Evolutionary conservation across 2,113 vertebrate species (phyloP).

Genomic region (Atlantisia rogersi): DNA sequence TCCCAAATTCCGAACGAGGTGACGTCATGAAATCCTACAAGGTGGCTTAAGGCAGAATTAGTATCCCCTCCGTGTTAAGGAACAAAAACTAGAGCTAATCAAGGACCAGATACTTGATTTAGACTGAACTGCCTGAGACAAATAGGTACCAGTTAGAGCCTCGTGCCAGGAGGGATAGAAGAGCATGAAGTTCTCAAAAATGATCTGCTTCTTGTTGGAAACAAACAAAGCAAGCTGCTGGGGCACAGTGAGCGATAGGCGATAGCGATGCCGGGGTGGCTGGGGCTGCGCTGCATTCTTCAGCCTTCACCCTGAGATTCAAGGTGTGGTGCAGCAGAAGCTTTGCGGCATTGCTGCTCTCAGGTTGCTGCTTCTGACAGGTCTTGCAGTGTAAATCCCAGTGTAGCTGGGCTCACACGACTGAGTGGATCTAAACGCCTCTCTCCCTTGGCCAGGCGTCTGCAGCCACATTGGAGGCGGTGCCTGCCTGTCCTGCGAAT

Average conservation of each 20-base stretch:
- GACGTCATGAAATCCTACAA: neutral
- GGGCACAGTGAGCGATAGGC: neutral
- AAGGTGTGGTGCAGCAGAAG: neutral
- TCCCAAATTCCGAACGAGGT: neutral
- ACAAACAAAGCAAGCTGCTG: neutral
- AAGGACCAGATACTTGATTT: neutral
- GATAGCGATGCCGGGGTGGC: neutral
- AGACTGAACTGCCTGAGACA: neutral
- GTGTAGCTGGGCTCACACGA: fast-evolving
- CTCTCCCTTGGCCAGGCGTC: neutral
- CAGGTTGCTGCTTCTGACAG: neutral
- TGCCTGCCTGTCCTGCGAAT: no score
- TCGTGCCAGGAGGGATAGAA: neutral
- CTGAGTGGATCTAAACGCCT: no score
- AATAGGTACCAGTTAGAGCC: neutral
- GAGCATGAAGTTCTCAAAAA: neutral
- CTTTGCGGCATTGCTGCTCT: neutral
- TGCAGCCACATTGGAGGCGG: neutral
- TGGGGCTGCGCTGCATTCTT: neutral
- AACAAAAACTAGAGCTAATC: neutral
- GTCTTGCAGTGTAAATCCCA: neutral
- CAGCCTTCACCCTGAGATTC: neutral
- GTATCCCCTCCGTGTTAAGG: neutral
- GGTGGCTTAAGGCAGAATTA: neutral
- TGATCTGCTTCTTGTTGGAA: neutral